These are phyloP conservation scores for Arctocebus calabarensis DNA, from an alignment of 2,797 vertebrate genomes.

Conservation along the genomic window DNA sequence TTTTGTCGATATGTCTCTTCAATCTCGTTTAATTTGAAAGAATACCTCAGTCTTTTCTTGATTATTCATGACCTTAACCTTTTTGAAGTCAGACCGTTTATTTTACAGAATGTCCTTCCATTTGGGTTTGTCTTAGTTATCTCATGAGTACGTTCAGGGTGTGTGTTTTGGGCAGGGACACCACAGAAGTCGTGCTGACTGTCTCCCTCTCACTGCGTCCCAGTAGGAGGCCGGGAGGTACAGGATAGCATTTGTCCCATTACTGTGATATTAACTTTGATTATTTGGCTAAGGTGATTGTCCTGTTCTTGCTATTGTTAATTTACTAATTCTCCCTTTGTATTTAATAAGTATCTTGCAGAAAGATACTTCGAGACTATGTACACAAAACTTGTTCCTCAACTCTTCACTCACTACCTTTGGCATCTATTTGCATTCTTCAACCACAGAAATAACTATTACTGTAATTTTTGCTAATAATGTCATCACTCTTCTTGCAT, in stretches of 20 bases:
- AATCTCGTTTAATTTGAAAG: no score
- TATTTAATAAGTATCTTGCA: neutral
- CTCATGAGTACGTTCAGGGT: neutral
- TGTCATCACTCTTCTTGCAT: neutral
- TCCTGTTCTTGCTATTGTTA: neutral
- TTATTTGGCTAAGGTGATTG: neutral
- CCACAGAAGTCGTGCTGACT: no score
- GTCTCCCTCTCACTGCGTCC: neutral
- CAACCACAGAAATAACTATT: neutral
- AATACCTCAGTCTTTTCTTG: no score
- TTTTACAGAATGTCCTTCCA: no score
- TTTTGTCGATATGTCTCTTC: no score
- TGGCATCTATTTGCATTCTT: neutral
- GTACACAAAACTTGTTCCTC: neutral
- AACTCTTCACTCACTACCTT: neutral
- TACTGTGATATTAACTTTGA: neutral
- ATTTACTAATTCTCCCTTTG: neutral
- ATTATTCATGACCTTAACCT: no score
- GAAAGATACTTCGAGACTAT: neutral
- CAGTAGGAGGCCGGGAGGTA: neutral
- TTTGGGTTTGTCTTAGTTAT: neutral
- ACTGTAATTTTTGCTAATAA: neutral
- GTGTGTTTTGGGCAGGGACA: neutral
- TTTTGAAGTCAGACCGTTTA: no score
- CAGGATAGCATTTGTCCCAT: neutral